A percentile compares a stretch with the other conserved stretches of the same genome.
phyloP scores from a whole-genome alignment of 2,888 invertebrate species.

The Cephus sareptanus region DNA sequence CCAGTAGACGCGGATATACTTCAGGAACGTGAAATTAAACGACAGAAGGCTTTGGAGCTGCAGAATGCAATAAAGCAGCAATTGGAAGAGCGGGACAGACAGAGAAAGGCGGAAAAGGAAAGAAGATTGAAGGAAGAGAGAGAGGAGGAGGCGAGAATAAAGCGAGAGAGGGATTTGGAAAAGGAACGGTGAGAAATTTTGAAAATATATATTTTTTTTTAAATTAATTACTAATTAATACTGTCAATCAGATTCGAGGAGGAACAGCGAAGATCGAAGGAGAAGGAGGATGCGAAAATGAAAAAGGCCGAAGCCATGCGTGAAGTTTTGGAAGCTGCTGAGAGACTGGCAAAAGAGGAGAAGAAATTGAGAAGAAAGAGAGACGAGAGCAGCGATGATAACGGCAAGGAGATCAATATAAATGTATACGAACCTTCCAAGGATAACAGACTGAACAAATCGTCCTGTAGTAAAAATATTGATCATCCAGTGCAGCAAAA shows the following conservation, averaged over 20 bases:
- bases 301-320: constrained; percentile 81
- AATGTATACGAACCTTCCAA: background rate
- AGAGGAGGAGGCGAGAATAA: constrained; percentile 82
- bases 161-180: constrained; percentile 74
- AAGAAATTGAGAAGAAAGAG: constrained; percentile 61
- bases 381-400: background rate
- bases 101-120: constrained; percentile 81
- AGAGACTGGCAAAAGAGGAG: constrained; percentile 75
- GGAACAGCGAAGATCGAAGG: constrained; percentile 75
- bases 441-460: background rate
- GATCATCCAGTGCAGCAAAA: background rate
- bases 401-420: constrained; percentile 25
- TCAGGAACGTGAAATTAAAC: constrained; percentile 83
- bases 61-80: constrained; percentile 89
- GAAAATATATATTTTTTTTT: background rate
- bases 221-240: background rate
- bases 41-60: constrained; percentile 85
- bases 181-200: constrained; percentile 45
- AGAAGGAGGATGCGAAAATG: constrained; percentile 78
- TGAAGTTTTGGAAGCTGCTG: constrained; percentile 81
- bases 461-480: too few species aligned
- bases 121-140: constrained; percentile 80
- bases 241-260: constrained; percentile 69
- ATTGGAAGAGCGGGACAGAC: constrained; percentile 83
- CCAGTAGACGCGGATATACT: constrained; percentile 83